A percentile compares a stretch with the other conserved stretches of the same genome.
phyloP scores from a whole-genome alignment of 2,888 invertebrate species.

The Ichneumon xanthorius region DNA sequence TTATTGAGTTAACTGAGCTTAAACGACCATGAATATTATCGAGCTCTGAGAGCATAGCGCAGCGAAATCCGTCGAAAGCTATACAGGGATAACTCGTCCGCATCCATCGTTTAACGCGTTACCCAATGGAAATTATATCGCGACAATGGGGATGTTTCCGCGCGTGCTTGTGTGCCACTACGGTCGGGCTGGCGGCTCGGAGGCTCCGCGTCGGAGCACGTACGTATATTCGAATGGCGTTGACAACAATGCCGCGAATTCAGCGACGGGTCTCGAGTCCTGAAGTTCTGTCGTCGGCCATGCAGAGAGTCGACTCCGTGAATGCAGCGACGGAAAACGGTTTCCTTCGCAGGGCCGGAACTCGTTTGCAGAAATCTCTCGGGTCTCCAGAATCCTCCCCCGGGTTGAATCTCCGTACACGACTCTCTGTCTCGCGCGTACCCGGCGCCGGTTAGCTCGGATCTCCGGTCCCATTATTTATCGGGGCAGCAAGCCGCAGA shows the following conservation, averaged over 20 bases:
- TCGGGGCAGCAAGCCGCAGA: conserved; percentile 61
- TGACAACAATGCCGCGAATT: conserved; percentile 75
- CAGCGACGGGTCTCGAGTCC: conserved; percentile 54
- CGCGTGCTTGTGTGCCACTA: conserved; percentile 50
- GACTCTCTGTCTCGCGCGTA: conserved; percentile 44
- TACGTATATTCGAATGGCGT: conserved; percentile 73
- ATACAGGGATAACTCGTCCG: conserved; percentile 4
- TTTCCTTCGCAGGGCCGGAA: conserved; percentile 66
- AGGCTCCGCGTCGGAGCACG: conserved; percentile 45
- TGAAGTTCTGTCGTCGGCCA: conserved; percentile 54
- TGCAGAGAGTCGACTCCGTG: conserved; percentile 38
- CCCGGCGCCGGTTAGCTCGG: conserved; percentile 63
- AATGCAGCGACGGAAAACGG: conserved; percentile 63
- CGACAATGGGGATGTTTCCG: conserved; percentile 69
- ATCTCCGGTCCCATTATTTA: conserved; percentile 73
- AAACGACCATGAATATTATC: not conserved
- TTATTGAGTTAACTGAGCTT: not conserved
- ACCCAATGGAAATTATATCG: conserved; percentile 69
- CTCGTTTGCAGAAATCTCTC: conserved; percentile 67
- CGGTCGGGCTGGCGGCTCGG: conserved; percentile 41
- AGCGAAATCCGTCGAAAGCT: conserved; percentile 59
- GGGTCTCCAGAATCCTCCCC: conserved; percentile 52
- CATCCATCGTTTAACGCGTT: conserved; percentile 53
- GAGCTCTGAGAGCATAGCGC: conserved; percentile 1
- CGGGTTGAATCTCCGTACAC: conserved; percentile 50